These are phyloP conservation scores for Bujurquina vittata DNA, from an alignment of 2,113 vertebrate species.

Conservation along the genomic window DNA sequence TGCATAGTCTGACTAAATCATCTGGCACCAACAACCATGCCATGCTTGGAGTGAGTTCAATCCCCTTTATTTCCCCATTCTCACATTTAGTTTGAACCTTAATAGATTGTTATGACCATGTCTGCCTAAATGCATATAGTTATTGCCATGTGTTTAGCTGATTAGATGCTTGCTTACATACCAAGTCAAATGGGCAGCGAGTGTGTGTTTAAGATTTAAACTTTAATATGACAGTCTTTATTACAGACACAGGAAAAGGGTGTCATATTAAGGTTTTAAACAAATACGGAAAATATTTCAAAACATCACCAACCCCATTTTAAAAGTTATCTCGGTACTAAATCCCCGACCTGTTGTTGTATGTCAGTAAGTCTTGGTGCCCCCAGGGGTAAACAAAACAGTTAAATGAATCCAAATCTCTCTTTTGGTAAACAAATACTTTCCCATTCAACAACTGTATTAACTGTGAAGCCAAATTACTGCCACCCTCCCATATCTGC, in stretches of 20 bases:
- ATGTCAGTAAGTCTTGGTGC: conserved; percentile 3
- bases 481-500: conserved; percentile 8
- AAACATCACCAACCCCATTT: neutral
- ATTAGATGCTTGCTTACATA: neutral
- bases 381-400: conserved; percentile 35
- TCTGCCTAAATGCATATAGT: neutral
- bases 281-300: neutral
- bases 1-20: neutral
- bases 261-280: neutral
- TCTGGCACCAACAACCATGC: neutral
- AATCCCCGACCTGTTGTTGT: neutral
- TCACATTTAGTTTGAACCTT: neutral
- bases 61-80: neutral
- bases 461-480: conserved; percentile 16
- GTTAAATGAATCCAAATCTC: conserved; percentile 6
- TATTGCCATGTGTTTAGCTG: neutral
- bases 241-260: neutral
- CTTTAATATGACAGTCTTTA: neutral
- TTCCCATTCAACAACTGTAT: neutral
- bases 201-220: neutral
- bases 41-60: neutral
- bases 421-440: conserved; percentile 27
- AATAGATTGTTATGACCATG: neutral
- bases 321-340: neutral
- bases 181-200: neutral